Evolutionary conservation across 1,140 invertebrate species (phyloP), one percentile per base, ranked within the genome.

Genomic region (Cyclargus thomasi): DNA sequence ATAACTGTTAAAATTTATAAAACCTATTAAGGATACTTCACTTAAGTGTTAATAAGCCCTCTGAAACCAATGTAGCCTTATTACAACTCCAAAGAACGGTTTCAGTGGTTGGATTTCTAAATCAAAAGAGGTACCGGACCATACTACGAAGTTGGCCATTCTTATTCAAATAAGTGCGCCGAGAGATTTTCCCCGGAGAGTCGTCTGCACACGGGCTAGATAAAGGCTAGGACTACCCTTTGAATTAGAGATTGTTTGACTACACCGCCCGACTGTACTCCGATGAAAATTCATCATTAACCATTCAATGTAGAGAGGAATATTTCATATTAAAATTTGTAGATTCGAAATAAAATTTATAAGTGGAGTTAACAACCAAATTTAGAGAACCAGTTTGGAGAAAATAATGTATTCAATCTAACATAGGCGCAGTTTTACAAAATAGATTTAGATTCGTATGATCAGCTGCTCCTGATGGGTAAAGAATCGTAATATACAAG

Each of bases 121-220:
- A 59, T 59, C 55, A 59, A 59, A 59, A 20, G 55, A 20, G 55
- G 55, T 59, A 21, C n/a, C 20, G 55, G 55, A 59, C 55, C 55
- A 21, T 59, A 59, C 55, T 22, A 59, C 18, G 62, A 68, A 74
- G 73, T 74, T 76, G 65, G 72, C 79, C 74, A 81, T 83, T 85
- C 81, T 85, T 83, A 85, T 85, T 85, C 80, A 83, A 85, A 85
- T 85, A 80, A 78, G 74, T 75, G 77, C 74, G 76, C 74, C 66
- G 76, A 74, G 66, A 69, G 78, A 83, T 77, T 83, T 74, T 66
- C 79, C 73, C 75, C 47, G 20, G 72, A 74, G 78, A 77, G 39
- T 66, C 71, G 74, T 71, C 70, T 77, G 76, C 69, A 69, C 63
- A 64, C 36, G n/a, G 47, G 62, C 72, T 74, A 71, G 72, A 74